Evolutionary conservation across 2,888 invertebrate species (phyloP).

Genomic region (Phortica okadai): DNA sequence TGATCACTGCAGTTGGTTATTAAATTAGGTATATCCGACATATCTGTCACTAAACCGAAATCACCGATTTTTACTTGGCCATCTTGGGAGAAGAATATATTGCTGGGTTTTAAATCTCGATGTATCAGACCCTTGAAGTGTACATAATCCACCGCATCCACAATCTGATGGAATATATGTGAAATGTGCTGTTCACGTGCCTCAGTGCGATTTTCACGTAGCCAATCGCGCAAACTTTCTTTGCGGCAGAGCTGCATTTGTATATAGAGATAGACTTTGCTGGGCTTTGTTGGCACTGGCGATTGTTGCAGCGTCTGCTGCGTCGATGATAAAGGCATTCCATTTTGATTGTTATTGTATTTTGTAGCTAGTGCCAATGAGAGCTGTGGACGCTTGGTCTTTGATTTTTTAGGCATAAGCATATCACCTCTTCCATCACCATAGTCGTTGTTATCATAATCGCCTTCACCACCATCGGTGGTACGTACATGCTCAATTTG

Average conservation of each 20-base stretch:
- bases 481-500: conserved; percentile 75
- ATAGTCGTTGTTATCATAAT: conserved; percentile 46
- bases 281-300: conserved; percentile 54
- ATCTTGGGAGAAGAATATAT: conserved; percentile 94
- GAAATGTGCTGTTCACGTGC: conserved; percentile 79
- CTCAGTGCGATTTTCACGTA: conserved; percentile 79
- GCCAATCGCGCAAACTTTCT: conserved; percentile 94
- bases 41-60: conserved; percentile 97
- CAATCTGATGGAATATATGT: conserved; percentile 91
- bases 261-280: conserved; percentile 90
- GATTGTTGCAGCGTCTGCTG: conserved; percentile 49
- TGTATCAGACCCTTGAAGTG: conserved; percentile 95
- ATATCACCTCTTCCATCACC: conserved; percentile 16
- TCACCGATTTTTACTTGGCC: conserved; percentile 97
- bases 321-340: conserved; percentile 22
- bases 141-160: conserved; percentile 96
- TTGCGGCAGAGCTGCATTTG: conserved; percentile 97
- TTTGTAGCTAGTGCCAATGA: conserved; percentile 70
- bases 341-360: conserved; percentile 45
- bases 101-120: conserved; percentile 95
- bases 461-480: conserved; percentile 49
- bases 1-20: conserved; percentile 67
- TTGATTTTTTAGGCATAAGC: not conserved
- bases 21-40: conserved; percentile 80
- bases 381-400: conserved; percentile 65